Base-by-base conservation (phyloP, 2,797 vertebrate species). In the Kryptopterus vitreolus region DNA sequence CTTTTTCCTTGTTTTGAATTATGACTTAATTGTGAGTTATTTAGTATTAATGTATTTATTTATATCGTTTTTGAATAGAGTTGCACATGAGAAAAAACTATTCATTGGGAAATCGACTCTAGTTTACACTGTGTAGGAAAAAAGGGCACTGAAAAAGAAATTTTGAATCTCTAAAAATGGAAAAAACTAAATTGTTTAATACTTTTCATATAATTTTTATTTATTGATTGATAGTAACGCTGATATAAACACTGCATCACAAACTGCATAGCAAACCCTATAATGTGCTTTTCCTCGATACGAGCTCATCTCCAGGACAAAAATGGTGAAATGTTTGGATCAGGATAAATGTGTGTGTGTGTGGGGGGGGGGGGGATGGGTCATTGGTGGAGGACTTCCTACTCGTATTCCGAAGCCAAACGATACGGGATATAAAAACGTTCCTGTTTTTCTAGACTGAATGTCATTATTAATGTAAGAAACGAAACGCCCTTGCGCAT, bases 361-460 rank as follows among this genome's bases (percentile, higher is more conserved):
- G 31, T 33, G 15, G 29, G 29, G 59, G 8, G 10, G 38, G 38
- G 38, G 38, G 38, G n/a, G n/a, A n/a, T n/a, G 18, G 16, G 9
- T 65, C 9, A n/a, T 66, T 22, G 4, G 31, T 12, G 33, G 16
- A 35, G 24, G 62, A 65, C 62, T 43, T 66, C 63, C 35, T 66
- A 15, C 63, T 66, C 63, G 10, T n/a, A 43, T 66, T 66, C 46
- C 65, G 46, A 68, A 46, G 22, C 65, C 43, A 46, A 46, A 46
- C 24, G 43, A 68, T 68, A 46, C 35, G 4, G 12, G 22, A 15
- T 13, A 2, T 43, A 66, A 24, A 66, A 24, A 66, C 11, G 2
- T 0, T n/a, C 24, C 22, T 16, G 22, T 69, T 48, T 48, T 48
- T 69, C 65, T 48, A 43, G 26, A 18, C 43, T 46, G 26, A 69